phyloP scores from a whole-genome alignment of 1,140 invertebrate species.

The Heliothis virescens region DNA sequence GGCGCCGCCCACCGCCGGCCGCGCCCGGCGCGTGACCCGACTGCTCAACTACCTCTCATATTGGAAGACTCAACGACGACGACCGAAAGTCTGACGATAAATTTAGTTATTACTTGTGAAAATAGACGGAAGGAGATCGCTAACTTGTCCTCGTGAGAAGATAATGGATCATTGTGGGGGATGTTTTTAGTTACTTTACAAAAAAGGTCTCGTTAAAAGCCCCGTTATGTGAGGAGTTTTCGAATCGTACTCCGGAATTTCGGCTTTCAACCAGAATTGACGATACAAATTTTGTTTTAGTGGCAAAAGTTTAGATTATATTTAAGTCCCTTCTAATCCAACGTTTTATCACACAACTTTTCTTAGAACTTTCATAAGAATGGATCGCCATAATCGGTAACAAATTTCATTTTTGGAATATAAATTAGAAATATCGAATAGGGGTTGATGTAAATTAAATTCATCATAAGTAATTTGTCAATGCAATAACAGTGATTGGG shows the following conservation, averaged over 20 bases:
- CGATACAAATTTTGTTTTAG: slow-evolving; percentile 56
- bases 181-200: slow-evolving; percentile 80
- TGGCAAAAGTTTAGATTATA: slow-evolving; percentile 60
- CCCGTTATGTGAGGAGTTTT: slow-evolving; percentile 81
- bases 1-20: slow-evolving; percentile 49
- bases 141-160: slow-evolving; percentile 85
- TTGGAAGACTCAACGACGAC: slow-evolving; percentile 79
- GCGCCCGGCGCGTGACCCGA: slow-evolving; percentile 73
- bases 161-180: slow-evolving; percentile 85
- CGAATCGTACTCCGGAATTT: slow-evolving; percentile 70
- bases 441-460: slow-evolving; percentile 1
- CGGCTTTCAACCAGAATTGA: slow-evolving; percentile 58
- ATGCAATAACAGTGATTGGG: slow-evolving; percentile 1
- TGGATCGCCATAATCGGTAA: not conserved
- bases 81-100: slow-evolving; percentile 84
- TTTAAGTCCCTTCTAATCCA: slow-evolving; percentile 42
- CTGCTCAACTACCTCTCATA: slow-evolving; percentile 74
- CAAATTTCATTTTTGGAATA: slow-evolving; percentile 3
- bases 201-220: slow-evolving; percentile 81
- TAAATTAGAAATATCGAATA: slow-evolving; percentile 3
- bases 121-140: slow-evolving; percentile 86
- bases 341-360: slow-evolving; percentile 33
- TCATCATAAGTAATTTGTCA: slow-evolving; percentile 41
- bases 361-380: no score
- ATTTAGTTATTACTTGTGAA: slow-evolving; percentile 86